A percentile compares a stretch with the other conserved stretches of the same genome.
Conservation (phyloP, 1,140 invertebrate genomes). For the Zaprionus lachaisei region DNA sequence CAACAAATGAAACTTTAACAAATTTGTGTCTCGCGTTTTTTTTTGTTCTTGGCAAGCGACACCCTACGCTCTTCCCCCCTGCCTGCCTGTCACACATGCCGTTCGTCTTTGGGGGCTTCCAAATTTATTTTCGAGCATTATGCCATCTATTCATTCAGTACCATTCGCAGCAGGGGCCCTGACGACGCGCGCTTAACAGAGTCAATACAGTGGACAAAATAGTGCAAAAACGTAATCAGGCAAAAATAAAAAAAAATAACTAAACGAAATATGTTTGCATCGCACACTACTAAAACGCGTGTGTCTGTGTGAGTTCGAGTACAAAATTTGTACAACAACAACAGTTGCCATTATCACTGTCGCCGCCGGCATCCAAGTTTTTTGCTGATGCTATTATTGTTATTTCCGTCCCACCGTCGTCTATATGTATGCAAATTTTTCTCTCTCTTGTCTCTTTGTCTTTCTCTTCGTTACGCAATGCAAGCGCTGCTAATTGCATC, state of each 20-base stretch:
- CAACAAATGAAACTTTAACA: slow-evolving; percentile 65
- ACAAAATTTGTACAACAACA: slow-evolving; percentile 6
- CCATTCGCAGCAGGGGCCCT: slow-evolving; percentile 40
- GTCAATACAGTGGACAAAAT: slow-evolving; percentile 13
- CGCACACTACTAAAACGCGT: slow-evolving; percentile 1
- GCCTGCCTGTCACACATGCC: slow-evolving; percentile 6
- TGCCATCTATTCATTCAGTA: slow-evolving; percentile 68
- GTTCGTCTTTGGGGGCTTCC: slow-evolving; percentile 31
- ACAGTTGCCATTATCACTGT: slow-evolving; percentile 4
- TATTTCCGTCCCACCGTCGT: not conserved
- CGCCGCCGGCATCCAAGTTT: slow-evolving; percentile 26
- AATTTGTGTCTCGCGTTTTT: slow-evolving; percentile 53
- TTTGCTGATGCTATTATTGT: slow-evolving; percentile 19
- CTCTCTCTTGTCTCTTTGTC: not conserved
- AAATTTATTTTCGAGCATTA: slow-evolving; percentile 83
- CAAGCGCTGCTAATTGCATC: slow-evolving; percentile 40
- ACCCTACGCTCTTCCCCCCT: slow-evolving; percentile 27
- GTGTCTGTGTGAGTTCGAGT: slow-evolving; percentile 8
- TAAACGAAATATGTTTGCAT: slow-evolving; percentile 50
- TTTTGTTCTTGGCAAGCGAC: slow-evolving; percentile 70
- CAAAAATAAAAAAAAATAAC: slow-evolving; percentile 32
- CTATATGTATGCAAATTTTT: slow-evolving; percentile 14
- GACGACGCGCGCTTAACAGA: slow-evolving; percentile 64
- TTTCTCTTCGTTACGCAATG: slow-evolving; percentile 45
- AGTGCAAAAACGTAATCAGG: slow-evolving; percentile 30